A percentile compares a stretch with the other conserved stretches of the same genome.
These are phyloP conservation scores for Procambarus virginalis DNA, from an alignment of 1,140 invertebrate species.

Conservation along the genomic window DNA sequence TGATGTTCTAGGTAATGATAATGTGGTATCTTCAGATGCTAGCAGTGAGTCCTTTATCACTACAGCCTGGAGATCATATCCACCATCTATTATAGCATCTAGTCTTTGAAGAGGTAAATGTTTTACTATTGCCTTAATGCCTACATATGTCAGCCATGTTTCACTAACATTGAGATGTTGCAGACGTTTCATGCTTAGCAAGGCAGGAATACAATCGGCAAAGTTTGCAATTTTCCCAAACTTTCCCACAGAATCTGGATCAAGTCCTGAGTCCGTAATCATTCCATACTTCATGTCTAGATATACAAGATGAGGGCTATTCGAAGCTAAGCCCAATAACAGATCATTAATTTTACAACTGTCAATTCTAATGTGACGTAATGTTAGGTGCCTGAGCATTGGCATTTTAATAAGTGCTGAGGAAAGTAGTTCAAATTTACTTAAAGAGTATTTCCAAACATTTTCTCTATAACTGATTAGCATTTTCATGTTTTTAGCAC, in stretches of 20 bases:
- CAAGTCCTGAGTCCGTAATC: slow-evolving; percentile 38
- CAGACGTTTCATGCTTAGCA: slow-evolving; percentile 40
- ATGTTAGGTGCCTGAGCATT: slow-evolving; percentile 32
- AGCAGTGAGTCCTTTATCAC: slow-evolving; percentile 32
- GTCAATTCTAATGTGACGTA: slow-evolving; percentile 36
- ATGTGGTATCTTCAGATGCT: neutral
- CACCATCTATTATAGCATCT: slow-evolving; percentile 34
- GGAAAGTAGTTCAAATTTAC: slow-evolving; percentile 35
- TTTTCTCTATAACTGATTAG: slow-evolving; percentile 37
- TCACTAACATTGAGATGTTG: slow-evolving; percentile 42
- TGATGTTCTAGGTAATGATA: slow-evolving; percentile 7
- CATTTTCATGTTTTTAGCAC: slow-evolving; percentile 21
- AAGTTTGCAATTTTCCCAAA: slow-evolving; percentile 22
- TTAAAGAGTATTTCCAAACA: slow-evolving; percentile 34
- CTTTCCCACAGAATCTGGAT: slow-evolving; percentile 21
- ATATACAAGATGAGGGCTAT: slow-evolving; percentile 45
- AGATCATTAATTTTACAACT: slow-evolving; percentile 19
- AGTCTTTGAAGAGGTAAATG: slow-evolving; percentile 27
- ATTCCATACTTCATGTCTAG: slow-evolving; percentile 38
- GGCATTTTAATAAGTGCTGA: slow-evolving; percentile 39
- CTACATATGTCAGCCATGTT: slow-evolving; percentile 34
- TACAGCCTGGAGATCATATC: slow-evolving; percentile 43
- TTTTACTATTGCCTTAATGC: slow-evolving; percentile 37
- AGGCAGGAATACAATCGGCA: slow-evolving; percentile 45
- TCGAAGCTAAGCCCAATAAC: slow-evolving; percentile 31